Evolutionary conservation across 2,797 vertebrate genomes (phyloP).

Genomic region (Aplochiton taeniatus): DNA sequence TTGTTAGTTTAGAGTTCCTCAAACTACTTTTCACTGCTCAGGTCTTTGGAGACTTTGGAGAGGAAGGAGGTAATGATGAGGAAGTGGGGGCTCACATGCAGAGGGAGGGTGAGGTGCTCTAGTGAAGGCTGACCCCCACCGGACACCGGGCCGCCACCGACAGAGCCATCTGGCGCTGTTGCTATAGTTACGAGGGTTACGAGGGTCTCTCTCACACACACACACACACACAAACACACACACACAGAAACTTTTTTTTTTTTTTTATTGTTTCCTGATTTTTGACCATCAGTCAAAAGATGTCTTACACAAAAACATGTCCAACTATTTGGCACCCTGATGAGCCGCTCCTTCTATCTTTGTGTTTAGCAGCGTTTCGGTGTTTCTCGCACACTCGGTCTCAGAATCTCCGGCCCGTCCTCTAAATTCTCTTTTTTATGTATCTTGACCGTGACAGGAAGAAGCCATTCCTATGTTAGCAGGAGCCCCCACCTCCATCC

Average conservation of each 20-base stretch:
- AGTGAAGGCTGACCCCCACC: constrained; percentile 5
- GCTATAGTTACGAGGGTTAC: background rate
- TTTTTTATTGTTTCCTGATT: background rate
- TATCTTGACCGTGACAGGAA: background rate
- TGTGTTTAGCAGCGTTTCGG: background rate
- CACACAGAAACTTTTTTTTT: background rate
- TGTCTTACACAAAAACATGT: no score
- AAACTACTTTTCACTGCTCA: background rate
- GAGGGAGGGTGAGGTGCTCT: background rate
- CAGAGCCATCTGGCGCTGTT: constrained; percentile 10
- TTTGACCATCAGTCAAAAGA: background rate
- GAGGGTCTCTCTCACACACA: background rate
- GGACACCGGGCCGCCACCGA: constrained; percentile 1
- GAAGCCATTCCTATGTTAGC: background rate
- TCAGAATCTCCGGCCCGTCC: background rate
- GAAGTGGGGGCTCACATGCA: constrained; percentile 2
- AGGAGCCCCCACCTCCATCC: background rate
- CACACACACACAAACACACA: background rate
- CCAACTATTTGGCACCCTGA: no score
- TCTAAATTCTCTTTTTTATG: no score
- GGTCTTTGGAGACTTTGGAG: background rate
- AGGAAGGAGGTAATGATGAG: background rate
- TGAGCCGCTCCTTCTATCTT: no score
- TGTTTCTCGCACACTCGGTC: background rate
- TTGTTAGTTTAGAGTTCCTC: background rate